Evolutionary conservation across 92 coral and sea anemone genomes (phyloP).

Genomic region (Palythoa grandis): DNA sequence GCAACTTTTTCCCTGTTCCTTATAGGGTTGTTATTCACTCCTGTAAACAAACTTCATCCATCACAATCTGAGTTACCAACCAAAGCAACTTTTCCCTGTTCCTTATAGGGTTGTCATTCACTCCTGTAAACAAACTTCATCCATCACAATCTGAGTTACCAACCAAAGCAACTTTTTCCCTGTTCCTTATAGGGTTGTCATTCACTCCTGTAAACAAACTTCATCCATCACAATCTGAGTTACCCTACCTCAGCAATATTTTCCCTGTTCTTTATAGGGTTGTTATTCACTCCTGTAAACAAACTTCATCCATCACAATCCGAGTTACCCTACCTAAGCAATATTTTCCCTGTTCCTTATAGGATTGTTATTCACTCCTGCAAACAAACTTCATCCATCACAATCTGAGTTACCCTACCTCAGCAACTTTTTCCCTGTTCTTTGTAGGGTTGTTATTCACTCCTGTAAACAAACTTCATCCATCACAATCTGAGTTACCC

Average conservation of each 20-base stretch:
- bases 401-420: constrained; percentile 58
- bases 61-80: constrained; percentile 41
- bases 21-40: no score
- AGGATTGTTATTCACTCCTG: no score
- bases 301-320: neutral
- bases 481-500: neutral
- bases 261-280: no score
- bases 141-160: neutral
- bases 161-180: constrained; percentile 96
- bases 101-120: constrained; percentile 73
- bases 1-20: no score
- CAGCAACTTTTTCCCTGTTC: constrained; percentile 91
- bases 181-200: constrained; percentile 76
- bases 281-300: neutral
- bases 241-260: constrained; percentile 81
- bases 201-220: neutral
- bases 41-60: neutral
- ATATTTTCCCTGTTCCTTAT: constrained; percentile 88
- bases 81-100: constrained; percentile 95
- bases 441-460: constrained; percentile 74
- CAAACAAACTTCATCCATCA: neutral
- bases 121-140: neutral
- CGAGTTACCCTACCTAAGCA: constrained; percentile 73
- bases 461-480: neutral
- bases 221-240: neutral